Conservation (phyloP, 1,140 invertebrate genomes). For the Brachystomella parvula region DNA sequence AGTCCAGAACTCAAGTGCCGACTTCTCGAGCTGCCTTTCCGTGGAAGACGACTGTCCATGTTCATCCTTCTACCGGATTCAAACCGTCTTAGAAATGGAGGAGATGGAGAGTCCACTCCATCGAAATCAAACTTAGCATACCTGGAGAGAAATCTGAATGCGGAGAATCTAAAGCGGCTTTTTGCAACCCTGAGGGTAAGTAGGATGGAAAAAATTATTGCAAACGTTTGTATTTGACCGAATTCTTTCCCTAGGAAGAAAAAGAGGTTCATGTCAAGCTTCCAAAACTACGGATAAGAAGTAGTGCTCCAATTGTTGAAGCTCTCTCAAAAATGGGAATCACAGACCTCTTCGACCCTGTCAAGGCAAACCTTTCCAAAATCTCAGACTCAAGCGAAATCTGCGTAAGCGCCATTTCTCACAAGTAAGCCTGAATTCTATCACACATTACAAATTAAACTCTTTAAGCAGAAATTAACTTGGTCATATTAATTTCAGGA, state of each 20-base stretch:
- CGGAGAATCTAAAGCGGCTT: constrained; percentile 41
- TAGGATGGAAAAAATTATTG: neutral
- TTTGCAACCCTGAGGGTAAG: constrained; percentile 41
- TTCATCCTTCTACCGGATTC: constrained; percentile 43
- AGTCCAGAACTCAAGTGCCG: constrained; percentile 40
- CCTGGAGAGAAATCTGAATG: constrained; percentile 40
- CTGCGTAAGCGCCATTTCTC: constrained; percentile 38
- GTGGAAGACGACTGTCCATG: constrained; percentile 39
- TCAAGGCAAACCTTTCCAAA: constrained; percentile 35
- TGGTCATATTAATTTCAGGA: constrained; percentile 33
- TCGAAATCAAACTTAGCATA: constrained; percentile 15
- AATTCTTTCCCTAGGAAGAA: constrained; percentile 38
- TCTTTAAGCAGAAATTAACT: neutral
- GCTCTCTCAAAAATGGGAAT: constrained; percentile 39
- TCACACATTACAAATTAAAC: neutral
- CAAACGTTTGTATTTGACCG: neutral
- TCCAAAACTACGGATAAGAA: constrained; percentile 39
- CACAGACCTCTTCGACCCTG: constrained; percentile 38
- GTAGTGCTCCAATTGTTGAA: constrained; percentile 34
- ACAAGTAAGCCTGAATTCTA: constrained; percentile 37
- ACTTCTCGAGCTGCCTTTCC: constrained; percentile 42
- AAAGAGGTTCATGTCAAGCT: constrained; percentile 21
- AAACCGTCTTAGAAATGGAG: constrained; percentile 13
- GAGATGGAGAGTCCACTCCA: constrained; percentile 7
- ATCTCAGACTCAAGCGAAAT: constrained; percentile 35